These are phyloP conservation scores for Acrocyrtus sp. DNA, from an alignment of 2,888 invertebrate species.

Conservation along the genomic window DNA sequence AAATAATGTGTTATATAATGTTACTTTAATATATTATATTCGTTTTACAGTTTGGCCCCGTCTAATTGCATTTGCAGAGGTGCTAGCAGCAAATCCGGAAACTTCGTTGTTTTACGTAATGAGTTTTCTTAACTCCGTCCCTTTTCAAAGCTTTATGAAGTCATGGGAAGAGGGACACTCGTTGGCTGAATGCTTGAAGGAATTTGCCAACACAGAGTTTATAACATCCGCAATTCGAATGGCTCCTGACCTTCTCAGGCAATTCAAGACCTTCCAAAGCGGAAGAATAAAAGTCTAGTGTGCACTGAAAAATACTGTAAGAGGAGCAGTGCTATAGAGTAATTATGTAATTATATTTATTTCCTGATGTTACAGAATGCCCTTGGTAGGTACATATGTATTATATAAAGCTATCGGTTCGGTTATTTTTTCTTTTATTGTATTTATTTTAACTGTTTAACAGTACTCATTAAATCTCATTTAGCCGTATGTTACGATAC, in stretches of 20 bases:
- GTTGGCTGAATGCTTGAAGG: constrained; percentile 30
- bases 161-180: constrained; percentile 42
- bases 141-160: constrained; percentile 27
- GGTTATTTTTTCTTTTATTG: no score
- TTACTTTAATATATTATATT: constrained; percentile 3
- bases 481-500: no score
- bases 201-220: constrained; percentile 40
- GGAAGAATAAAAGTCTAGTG: neutral
- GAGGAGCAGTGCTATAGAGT: no score
- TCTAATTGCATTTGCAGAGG: constrained; percentile 35
- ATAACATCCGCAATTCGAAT: constrained; percentile 33
- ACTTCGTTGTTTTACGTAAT: constrained; percentile 6
- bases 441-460: no score
- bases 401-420: no score
- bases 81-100: constrained; percentile 25
- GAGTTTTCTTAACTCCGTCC: constrained; percentile 37
- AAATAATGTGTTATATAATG: neutral
- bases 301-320: no score
- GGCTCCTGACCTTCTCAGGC: constrained; percentile 40
- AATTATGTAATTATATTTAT: no score
- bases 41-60: constrained; percentile 42
- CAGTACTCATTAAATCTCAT: no score
- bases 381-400: no score
- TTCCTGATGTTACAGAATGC: no score
- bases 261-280: constrained; percentile 26